A percentile compares a stretch with the other conserved stretches of the same genome.
phyloP scores from a whole-genome alignment of 1,140 invertebrate species.

The Hormaphis cornu region DNA sequence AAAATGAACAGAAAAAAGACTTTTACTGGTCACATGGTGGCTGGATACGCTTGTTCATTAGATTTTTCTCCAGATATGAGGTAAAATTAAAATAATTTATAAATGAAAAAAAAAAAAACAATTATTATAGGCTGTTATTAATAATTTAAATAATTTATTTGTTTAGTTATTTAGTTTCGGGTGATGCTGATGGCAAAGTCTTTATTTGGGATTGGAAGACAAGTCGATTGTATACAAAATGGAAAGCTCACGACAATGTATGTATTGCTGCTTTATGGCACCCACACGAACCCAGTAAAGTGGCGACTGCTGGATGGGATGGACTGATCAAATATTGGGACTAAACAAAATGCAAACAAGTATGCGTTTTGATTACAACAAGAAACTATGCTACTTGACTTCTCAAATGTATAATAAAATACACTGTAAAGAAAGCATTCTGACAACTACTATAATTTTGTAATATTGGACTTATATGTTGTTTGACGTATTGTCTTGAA shows the following conservation, averaged over 20 bases:
- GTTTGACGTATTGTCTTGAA: not conserved
- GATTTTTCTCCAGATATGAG: constrained; percentile 99
- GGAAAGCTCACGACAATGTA: constrained; percentile 97
- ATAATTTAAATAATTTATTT: constrained; percentile 34
- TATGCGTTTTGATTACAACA: not conserved
- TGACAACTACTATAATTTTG: not conserved
- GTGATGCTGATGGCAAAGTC: constrained; percentile 98
- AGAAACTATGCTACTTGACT: not conserved
- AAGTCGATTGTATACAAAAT: constrained; percentile 93
- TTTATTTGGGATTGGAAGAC: constrained; percentile 99
- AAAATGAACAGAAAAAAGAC: constrained; percentile 97
- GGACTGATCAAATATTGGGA: constrained; percentile 98
- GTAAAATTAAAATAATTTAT: constrained; percentile 43
- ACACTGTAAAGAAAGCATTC: not conserved
- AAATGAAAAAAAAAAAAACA: too few species aligned
- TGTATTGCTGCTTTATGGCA: constrained; percentile 95
- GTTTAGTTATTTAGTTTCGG: constrained; percentile 88
- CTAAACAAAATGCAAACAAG: constrained; percentile 46
- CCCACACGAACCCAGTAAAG: constrained; percentile 94
- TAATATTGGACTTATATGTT: not conserved
- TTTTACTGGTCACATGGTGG: constrained; percentile 97
- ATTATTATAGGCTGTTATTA: not conserved
- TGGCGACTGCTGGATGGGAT: constrained; percentile 97
- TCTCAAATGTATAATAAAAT: not conserved
- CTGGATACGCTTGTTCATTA: constrained; percentile 93